Evolutionary conservation across 2,113 vertebrate genomes (phyloP).

Genomic region (Microtus ochrogaster): DNA sequence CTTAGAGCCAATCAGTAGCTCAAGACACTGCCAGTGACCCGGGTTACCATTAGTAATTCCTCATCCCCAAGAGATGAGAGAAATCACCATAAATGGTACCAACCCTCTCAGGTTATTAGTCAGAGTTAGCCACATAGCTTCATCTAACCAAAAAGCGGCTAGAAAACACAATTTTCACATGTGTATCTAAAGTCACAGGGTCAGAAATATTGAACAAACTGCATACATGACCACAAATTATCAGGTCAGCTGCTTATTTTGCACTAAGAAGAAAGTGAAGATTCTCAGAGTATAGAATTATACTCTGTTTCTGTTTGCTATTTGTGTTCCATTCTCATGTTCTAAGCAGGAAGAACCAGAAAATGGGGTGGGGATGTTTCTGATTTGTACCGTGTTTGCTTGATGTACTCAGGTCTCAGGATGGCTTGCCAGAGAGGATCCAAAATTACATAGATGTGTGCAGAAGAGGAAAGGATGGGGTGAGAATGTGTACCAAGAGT

Average conservation of each 20-base stretch:
- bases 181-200: constrained; percentile 40
- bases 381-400: neutral
- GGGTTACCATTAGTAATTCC: neutral
- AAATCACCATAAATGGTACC: neutral
- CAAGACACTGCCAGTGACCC: neutral
- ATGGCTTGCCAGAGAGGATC: neutral
- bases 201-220: constrained; percentile 10
- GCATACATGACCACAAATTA: constrained; percentile 9
- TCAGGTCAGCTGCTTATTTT: neutral
- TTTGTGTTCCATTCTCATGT: neutral
- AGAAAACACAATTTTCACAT: constrained; percentile 8
- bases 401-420: constrained; percentile 41
- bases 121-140: neutral
- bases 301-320: neutral
- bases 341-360: neutral
- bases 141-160: neutral
- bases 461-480: neutral
- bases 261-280: constrained; percentile 38
- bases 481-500: constrained; percentile 8
- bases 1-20: neutral
- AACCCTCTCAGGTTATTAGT: neutral
- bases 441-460: neutral
- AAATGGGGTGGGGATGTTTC: neutral
- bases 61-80: neutral
- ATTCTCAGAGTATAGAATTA: neutral